Evolutionary conservation across 2,113 vertebrate species (phyloP).

Genomic region (Tachycineta bicolor): DNA sequence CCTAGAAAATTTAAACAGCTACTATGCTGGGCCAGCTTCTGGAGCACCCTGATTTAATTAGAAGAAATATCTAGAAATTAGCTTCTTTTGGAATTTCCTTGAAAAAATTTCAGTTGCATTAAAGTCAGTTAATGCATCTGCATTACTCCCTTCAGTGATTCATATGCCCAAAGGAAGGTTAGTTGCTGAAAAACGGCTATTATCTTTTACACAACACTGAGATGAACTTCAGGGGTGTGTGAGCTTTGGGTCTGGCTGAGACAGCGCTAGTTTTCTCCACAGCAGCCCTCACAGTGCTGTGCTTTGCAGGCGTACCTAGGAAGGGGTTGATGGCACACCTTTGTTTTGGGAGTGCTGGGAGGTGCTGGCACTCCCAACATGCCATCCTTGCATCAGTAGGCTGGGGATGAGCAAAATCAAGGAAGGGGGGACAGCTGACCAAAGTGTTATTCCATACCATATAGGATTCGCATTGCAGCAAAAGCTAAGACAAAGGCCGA

Average conservation of each 20-base stretch:
- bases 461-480: neutral
- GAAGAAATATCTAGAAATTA: neutral
- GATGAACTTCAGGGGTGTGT: neutral
- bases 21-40: neutral
- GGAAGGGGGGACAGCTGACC: neutral
- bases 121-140: neutral
- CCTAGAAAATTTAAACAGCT: neutral
- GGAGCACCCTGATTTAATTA: neutral
- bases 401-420: neutral
- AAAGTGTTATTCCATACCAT: neutral
- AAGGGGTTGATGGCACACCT: no score
- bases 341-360: neutral
- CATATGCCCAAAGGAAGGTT: neutral
- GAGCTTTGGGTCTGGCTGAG: neutral
- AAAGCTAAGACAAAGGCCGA: neutral
- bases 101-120: neutral
- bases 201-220: neutral
- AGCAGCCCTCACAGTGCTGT: neutral
- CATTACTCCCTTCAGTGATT: neutral
- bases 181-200: neutral
- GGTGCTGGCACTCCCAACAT: neutral
- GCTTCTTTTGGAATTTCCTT: neutral
- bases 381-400: no score
- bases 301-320: neutral
- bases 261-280: accelerated